Base-by-base conservation (phyloP, 2,797 vertebrate species). In the Peromyscus aztecus region DNA sequence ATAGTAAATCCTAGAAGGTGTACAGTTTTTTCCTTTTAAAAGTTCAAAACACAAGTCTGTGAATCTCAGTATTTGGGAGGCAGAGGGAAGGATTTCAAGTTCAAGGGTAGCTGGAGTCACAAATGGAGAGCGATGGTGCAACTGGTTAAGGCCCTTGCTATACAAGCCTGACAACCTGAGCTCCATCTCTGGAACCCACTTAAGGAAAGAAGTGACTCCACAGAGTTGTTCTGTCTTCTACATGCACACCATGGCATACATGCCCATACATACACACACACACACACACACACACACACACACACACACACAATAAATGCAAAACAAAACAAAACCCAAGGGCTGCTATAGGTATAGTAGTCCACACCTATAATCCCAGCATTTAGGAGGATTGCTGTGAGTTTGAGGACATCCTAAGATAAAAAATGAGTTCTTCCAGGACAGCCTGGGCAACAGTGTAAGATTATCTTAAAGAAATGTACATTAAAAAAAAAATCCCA, bases 1-100 rank as follows among this genome's bases (percentile, higher is more conserved):
- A 65, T 80, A 96, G 52, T 34, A 89, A 95, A 71, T 77, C 12
- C 37, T 95, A 67, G 24, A 88, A 87, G 94, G 81, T 91, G 29
- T 75, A 75, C 63, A 81, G 24, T 75, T 86, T 94, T 91, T 73
- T 57, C 94, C 55, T 57, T 57, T 57, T 57, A 93, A 91, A 94
- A 93, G 94, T 96, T 46, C 94, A 81, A 27, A 80, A 80, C 84
- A 55, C 14, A 37, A 34, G 19, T 8, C 34, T 81, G 34, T 81
- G 43, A 81, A 81, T 57, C 34, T 81, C 78, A 24, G 11, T 57
- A n/a, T 57, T 37, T 57, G 52, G 10, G 29, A 80, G 46, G 21
- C 40, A 21, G 9, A 80, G 49, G 16, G 31, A 4, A 55, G 76
- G 8, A 57, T 10, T 31, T n/a, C 78, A 57, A 59, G 34, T 82